Percentiles rank a stretch among this genome's conserved stretches.
These are phyloP conservation scores for Corella eumyota DNA, from an alignment of 23 tunicate species.

Conservation along the genomic window DNA sequence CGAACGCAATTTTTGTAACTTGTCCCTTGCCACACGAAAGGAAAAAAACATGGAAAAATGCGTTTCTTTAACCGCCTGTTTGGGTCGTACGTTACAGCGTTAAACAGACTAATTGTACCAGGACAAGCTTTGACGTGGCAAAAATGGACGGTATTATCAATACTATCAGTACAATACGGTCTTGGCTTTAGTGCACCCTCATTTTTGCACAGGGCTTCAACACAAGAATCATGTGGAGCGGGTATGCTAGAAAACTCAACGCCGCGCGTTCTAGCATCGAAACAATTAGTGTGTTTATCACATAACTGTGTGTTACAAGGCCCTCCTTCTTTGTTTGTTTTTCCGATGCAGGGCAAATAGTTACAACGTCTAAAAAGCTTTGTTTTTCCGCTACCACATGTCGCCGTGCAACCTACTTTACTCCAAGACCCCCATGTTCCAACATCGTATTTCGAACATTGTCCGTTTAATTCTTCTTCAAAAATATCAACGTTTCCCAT, in stretches of 20 bases:
- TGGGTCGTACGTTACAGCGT: background rate
- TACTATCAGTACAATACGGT: slow-evolving; percentile 7
- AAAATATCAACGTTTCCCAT: too few species aligned
- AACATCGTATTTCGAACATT: background rate
- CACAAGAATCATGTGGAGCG: background rate
- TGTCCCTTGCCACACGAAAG: slow-evolving; percentile 4
- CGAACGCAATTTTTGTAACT: slow-evolving; percentile 7
- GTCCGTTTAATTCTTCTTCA: background rate
- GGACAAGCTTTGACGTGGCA: slow-evolving; percentile 28
- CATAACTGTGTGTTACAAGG: slow-evolving; percentile 1
- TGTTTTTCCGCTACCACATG: slow-evolving; percentile 4
- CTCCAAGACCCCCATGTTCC: slow-evolving; percentile 14
- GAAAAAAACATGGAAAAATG: slow-evolving; percentile 39
- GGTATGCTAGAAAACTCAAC: slow-evolving; percentile 6
- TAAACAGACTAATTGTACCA: background rate
- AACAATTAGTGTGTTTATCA: slow-evolving; percentile 8
- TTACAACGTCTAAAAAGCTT: too few species aligned
- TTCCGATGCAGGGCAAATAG: slow-evolving; percentile 5
- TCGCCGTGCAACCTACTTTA: background rate
- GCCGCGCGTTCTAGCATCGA: slow-evolving; percentile 7
- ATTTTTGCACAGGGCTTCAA: slow-evolving; percentile 8
- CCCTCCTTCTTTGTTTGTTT: background rate
- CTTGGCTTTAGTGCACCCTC: slow-evolving; percentile 9
- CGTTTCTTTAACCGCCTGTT: too few species aligned
- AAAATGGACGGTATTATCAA: background rate